These are phyloP conservation scores for Agonopterix arenella DNA, from an alignment of 2,888 invertebrate species.

Conservation along the genomic window DNA sequence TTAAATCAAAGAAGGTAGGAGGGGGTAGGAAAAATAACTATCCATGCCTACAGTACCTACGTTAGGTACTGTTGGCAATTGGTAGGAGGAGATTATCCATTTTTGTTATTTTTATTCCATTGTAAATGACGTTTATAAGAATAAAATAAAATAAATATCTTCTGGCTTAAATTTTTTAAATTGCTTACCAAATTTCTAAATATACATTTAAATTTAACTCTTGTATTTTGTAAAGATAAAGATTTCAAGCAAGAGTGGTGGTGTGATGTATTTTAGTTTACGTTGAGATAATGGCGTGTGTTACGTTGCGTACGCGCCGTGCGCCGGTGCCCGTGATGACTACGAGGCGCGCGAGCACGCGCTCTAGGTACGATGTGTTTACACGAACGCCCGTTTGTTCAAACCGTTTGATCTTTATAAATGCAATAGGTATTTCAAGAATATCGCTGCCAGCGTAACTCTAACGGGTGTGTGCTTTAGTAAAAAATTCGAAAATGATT, in stretches of 20 bases:
- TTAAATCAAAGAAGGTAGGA: too few relatives aligned
- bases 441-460: slow-evolving; percentile 59
- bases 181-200: too few relatives aligned
- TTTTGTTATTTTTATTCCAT: too few relatives aligned
- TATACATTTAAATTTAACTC: too few relatives aligned
- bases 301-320: slow-evolving; percentile 10
- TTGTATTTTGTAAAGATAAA: too few relatives aligned
- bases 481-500: slow-evolving; percentile 65
- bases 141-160: too few relatives aligned
- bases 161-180: too few relatives aligned
- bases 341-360: slow-evolving; percentile 8
- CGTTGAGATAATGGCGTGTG: slow-evolving; percentile 28
- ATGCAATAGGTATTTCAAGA: slow-evolving; percentile 74
- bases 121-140: too few relatives aligned
- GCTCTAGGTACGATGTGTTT: slow-evolving; percentile 58
- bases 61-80: too few relatives aligned
- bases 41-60: too few relatives aligned
- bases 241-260: slow-evolving; percentile 12
- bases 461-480: slow-evolving; percentile 46
- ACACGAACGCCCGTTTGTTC: slow-evolving; percentile 68
- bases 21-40: too few relatives aligned
- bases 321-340: slow-evolving; percentile 13
- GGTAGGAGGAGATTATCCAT: too few relatives aligned
- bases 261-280: slow-evolving; percentile 39
- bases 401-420: slow-evolving; percentile 73